Evolutionary conservation across 2,797 vertebrate species (phyloP).

Genomic region (Halcyon chelicuti): DNA sequence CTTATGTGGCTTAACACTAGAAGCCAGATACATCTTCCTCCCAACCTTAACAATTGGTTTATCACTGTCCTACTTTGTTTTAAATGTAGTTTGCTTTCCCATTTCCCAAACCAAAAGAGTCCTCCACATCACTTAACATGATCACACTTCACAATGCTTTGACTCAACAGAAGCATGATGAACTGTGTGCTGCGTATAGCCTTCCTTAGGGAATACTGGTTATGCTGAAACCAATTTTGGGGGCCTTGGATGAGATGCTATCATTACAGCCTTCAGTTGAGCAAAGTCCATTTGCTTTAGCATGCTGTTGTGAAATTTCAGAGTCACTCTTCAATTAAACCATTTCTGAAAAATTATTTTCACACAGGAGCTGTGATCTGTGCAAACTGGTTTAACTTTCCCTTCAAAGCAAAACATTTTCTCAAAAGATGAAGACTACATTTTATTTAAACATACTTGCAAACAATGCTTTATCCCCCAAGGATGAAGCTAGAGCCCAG

Average conservation of each 20-base stretch:
- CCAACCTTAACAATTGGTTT: background rate
- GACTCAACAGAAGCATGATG: background rate
- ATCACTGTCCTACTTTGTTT: background rate
- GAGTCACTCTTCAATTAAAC: background rate
- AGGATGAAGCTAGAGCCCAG: background rate
- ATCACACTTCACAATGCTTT: background rate
- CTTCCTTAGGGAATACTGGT: background rate
- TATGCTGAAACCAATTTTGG: background rate
- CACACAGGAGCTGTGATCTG: background rate
- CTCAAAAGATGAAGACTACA: background rate
- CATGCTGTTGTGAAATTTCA: background rate
- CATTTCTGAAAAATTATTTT: background rate
- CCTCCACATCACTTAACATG: background rate
- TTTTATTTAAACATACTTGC: slow-evolving; percentile 12
- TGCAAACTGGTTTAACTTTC: background rate
- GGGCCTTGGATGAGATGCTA: background rate
- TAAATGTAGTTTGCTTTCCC: background rate
- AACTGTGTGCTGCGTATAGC: background rate
- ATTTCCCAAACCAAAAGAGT: background rate
- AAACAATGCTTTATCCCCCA: slow-evolving; percentile 32
- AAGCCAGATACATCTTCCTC: background rate
- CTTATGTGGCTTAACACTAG: accelerated
- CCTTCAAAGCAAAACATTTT: slow-evolving; percentile 13
- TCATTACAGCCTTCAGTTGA: background rate
- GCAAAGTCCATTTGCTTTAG: background rate